These are phyloP conservation scores for Antrozous pallidus DNA, from an alignment of 2,797 vertebrate genomes.

Conservation along the genomic window DNA sequence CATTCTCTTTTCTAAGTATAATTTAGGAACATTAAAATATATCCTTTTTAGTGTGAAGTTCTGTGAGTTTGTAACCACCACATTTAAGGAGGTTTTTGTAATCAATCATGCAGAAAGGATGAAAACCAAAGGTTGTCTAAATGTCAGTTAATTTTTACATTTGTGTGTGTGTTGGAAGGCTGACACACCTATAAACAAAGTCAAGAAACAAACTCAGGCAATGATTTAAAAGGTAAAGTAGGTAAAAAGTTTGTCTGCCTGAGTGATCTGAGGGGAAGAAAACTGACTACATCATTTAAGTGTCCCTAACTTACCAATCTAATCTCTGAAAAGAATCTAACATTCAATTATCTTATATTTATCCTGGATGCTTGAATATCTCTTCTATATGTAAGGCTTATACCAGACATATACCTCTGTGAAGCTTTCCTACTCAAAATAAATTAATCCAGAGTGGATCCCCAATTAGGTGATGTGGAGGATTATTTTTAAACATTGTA, in stretches of 20 bases:
- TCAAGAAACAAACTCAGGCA: background rate
- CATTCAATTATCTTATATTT: background rate
- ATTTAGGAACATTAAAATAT: background rate
- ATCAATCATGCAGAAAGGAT: background rate
- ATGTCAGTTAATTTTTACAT: background rate
- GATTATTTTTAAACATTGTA: slow-evolving; percentile 32
- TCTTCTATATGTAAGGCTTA: background rate
- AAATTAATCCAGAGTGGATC: background rate
- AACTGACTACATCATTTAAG: background rate
- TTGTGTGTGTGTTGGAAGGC: background rate
- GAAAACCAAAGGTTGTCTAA: background rate
- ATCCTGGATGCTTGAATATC: background rate
- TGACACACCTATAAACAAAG: background rate
- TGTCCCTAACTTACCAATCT: background rate
- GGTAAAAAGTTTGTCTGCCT: background rate
- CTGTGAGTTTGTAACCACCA: background rate
- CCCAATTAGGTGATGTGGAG: background rate
- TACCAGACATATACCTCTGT: background rate
- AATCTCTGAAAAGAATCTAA: background rate
- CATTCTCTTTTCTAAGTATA: background rate
- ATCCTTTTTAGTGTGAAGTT: background rate
- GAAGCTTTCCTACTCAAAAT: background rate
- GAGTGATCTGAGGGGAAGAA: background rate
- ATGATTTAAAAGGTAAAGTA: slow-evolving; percentile 4
- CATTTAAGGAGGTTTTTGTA: background rate